phyloP scores from a whole-genome alignment of 1,140 invertebrate species.

The Cardiocondyla obscurior region DNA sequence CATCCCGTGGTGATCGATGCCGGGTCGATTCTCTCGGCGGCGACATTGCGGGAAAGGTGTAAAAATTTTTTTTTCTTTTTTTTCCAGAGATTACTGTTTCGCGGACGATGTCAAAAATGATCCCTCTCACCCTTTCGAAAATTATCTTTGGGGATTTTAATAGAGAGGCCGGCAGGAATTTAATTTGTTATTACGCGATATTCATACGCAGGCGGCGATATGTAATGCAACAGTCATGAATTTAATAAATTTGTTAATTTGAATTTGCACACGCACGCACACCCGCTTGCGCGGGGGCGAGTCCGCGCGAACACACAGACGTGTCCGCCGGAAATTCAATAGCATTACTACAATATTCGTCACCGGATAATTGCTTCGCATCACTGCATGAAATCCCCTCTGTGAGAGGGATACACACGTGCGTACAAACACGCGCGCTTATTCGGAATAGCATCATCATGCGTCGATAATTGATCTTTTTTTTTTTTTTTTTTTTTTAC shows the following conservation, averaged over 20 bases:
- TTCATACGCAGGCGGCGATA: neutral
- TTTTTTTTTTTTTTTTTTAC: slow-evolving; percentile 28
- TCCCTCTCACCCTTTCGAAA: neutral
- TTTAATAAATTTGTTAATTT: slow-evolving; percentile 60
- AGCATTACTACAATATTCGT: slow-evolving; percentile 52
- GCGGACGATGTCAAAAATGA: neutral
- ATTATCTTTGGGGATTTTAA: slow-evolving; percentile 16
- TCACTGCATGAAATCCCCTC: slow-evolving; percentile 43
- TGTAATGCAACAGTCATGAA: slow-evolving; percentile 45
- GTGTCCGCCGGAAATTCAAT: slow-evolving; percentile 38
- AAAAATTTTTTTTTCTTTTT: no score
- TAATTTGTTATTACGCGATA: slow-evolving; percentile 39
- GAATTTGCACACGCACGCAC: neutral
- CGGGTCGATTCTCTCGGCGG: neutral
- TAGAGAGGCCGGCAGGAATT: slow-evolving; percentile 19
- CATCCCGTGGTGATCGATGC: neutral
- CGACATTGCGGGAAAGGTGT: neutral
- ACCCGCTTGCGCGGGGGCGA: no score
- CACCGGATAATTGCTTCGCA: slow-evolving; percentile 53
- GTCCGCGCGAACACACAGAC: no score
- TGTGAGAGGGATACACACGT: neutral
- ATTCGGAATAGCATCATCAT: slow-evolving; percentile 36
- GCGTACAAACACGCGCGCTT: neutral
- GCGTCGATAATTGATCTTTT: slow-evolving; percentile 46
- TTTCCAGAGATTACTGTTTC: no score